These are phyloP conservation scores for Timema cristinae DNA, from an alignment of 2,888 invertebrate species.

Conservation along the genomic window DNA sequence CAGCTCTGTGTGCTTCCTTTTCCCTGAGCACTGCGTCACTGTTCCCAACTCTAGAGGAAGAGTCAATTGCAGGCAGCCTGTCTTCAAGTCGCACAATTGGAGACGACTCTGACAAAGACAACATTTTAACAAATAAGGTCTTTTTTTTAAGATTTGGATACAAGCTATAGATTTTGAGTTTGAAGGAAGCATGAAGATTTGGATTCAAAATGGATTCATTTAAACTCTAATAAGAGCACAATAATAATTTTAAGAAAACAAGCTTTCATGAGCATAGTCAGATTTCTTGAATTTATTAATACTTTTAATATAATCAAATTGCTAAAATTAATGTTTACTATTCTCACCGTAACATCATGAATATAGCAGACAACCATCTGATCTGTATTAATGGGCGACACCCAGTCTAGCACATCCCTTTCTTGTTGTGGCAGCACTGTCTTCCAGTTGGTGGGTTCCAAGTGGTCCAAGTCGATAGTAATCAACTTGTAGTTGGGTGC, in stretches of 20 bases:
- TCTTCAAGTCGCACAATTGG: conserved; percentile 69
- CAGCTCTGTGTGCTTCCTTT: conserved; percentile 79
- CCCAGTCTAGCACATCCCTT: conserved; percentile 88
- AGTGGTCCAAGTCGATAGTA: conserved; percentile 71
- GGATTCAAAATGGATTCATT: no score
- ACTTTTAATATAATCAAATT: no score
- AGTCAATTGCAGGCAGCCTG: conserved; percentile 66
- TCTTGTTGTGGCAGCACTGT: conserved; percentile 79
- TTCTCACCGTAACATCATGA: conserved; percentile 84
- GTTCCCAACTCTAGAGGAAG: conserved; percentile 86
- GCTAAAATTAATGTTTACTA: no score
- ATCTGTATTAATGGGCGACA: conserved; percentile 74
- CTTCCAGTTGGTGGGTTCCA: conserved; percentile 72
- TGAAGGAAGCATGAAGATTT: no score
- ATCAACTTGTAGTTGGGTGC: conserved; percentile 90
- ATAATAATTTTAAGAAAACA: background rate
- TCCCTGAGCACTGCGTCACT: conserved; percentile 77
- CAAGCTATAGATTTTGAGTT: background rate
- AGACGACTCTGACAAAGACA: conserved; percentile 65
- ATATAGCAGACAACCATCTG: conserved; percentile 86
- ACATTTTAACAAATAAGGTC: conserved; percentile 18
- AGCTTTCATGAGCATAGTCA: no score
- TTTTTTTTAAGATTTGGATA: background rate
- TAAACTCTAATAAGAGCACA: no score
- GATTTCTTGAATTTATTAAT: no score